Evolutionary conservation across 2,888 invertebrate genomes (phyloP), one percentile per base, ranked within the genome.

Genomic region (Eupithecia vulgata): DNA sequence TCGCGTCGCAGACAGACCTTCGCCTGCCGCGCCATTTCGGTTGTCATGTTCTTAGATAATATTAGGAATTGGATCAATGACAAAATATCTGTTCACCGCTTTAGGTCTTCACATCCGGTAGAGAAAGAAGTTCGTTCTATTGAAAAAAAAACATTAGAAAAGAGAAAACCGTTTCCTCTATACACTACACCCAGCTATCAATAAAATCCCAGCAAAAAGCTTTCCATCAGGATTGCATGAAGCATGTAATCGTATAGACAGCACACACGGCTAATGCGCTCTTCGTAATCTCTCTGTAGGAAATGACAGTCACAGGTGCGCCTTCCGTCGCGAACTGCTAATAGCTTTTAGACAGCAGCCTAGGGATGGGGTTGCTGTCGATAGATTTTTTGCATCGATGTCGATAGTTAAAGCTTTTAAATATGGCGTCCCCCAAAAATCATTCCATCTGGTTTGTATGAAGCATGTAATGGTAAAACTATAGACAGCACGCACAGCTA

Each of bases 321-420:
- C 87, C 86, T 83, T 83, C 84, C 90, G 89, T 88, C 88, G 91
- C 90, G 90, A 89, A 89, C 92, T 92, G 91, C 93, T 93, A 93
- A 93, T 93, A 93, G 93, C 93, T 93, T 93, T 93, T 93, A 93
- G 93, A 93, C 93, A 92, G 91, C 90, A 83, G 83, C 80, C 79
- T 84, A 87, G 88, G 75, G 83, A 78, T 79, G 88, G 72, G 73
- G 78, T 17, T 0, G 34, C 2, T 62, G 35, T 62, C 17, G 62
- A 62, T 21, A 10, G 48, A 21, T 21, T 45, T 1, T 45, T 45
- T 45, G 42, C 12, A 30, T n/a, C 48, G n/a, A 7, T 52, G 52
- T 52, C 52, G 52, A 52, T 52, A 21, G 52, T 21, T 21, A 5
- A 5, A 25, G 57, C 12, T 57, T 25, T 57, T 48, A 45, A 45